Evolutionary conservation across 2,797 vertebrate species (phyloP).

Genomic region (Crocodylus rhombifer): DNA sequence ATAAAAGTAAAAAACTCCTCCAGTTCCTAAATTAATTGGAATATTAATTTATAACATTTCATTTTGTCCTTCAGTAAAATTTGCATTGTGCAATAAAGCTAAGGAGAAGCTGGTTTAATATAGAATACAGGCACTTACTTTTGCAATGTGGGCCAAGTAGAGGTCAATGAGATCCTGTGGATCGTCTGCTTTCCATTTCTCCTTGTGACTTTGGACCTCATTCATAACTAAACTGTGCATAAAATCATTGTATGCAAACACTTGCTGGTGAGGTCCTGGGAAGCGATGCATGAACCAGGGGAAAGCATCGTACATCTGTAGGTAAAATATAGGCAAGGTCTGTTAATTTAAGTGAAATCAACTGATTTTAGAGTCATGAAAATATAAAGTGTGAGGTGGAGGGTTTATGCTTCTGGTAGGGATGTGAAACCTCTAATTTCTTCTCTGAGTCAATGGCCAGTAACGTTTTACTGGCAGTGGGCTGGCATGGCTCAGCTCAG

Average conservation of each 20-base stretch:
- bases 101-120: not conserved
- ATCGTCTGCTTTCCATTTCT: conserved; percentile 7
- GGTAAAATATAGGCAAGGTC: not conserved
- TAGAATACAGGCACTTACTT: conserved; percentile 46
- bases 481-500: no score
- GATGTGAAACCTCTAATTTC: not conserved
- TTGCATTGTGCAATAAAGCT: not conserved
- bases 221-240: conserved; percentile 58
- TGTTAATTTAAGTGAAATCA: not conserved
- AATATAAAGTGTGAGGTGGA: not conserved
- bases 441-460: not conserved
- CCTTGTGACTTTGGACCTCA: conserved; percentile 42
- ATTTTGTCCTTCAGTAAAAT: not conserved
- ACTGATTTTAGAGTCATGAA: not conserved
- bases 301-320: conserved; percentile 71
- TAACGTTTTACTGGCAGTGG: no score
- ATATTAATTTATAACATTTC: not conserved
- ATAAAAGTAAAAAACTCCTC: not conserved
- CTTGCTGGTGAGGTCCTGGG: conserved; percentile 66
- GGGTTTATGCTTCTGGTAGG: not conserved
- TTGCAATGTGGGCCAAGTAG: conserved; percentile 69
- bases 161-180: conserved; percentile 68
- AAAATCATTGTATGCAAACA: conserved; percentile 52
- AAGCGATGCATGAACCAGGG: conserved; percentile 55
- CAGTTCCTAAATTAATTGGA: not conserved